Percentiles rank a stretch among this genome's conserved stretches.
These are phyloP conservation scores for Himalopsyche japonica DNA, from an alignment of 2,888 invertebrate species.

Conservation along the genomic window DNA sequence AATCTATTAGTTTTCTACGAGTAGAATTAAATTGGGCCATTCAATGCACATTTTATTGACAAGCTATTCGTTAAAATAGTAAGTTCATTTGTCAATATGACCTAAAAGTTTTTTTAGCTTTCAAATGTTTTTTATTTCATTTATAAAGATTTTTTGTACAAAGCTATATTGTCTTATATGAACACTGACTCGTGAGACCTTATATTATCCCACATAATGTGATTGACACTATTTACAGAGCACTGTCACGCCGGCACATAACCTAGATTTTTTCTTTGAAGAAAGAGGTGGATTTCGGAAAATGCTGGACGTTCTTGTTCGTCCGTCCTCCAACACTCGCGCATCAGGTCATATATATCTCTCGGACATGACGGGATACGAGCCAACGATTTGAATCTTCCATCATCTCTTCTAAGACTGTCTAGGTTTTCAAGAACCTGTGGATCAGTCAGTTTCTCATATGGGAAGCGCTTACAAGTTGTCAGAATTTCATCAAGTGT, in stretches of 20 bases:
- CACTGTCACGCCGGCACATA: conserved; percentile 37
- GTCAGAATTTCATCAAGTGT: conserved; percentile 87
- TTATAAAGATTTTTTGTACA: neutral
- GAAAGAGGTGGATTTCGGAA: conserved; percentile 82
- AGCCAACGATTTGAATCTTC: conserved; percentile 59
- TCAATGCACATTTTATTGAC: neutral
- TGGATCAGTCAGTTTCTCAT: conserved; percentile 76
- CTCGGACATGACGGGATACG: conserved; percentile 79
- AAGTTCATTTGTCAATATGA: neutral
- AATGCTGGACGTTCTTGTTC: conserved; percentile 78
- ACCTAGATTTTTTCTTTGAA: conserved; percentile 65
- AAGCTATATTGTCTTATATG: conserved; percentile 8
- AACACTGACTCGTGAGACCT: conserved; percentile 32
- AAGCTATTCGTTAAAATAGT: neutral
- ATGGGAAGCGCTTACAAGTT: conserved; percentile 81
- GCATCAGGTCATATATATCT: conserved; percentile 84
- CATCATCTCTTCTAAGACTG: conserved; percentile 72
- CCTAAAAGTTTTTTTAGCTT: neutral
- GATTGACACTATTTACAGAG: conserved; percentile 8
- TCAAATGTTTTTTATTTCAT: neutral
- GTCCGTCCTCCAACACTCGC: conserved; percentile 84
- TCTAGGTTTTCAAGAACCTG: conserved; percentile 83
- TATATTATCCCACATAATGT: conserved; percentile 29
- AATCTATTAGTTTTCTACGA: neutral
- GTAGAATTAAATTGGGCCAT: neutral